Evolutionary conservation across 2,888 invertebrate species (phyloP).

Genomic region (Rhimphoctona megacephalus): DNA sequence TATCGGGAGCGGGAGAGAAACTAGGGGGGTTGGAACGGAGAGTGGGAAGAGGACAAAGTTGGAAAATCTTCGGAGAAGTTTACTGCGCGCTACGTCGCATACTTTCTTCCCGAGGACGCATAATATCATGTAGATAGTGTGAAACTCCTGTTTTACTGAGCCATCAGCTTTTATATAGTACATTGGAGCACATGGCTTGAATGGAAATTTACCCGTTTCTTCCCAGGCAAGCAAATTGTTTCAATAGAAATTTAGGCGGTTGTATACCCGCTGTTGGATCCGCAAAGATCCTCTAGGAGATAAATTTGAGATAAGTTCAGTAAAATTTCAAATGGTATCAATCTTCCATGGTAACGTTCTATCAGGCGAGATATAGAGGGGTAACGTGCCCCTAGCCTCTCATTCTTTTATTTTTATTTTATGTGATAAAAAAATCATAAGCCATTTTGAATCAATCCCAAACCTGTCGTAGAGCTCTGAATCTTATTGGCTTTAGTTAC

Average conservation of each 20-base stretch:
- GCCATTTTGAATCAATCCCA: not conserved
- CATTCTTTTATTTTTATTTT: not conserved
- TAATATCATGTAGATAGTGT: constrained; percentile 78
- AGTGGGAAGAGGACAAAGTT: constrained; percentile 34
- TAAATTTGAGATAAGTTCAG: not conserved
- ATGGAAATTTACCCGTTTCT: constrained; percentile 77
- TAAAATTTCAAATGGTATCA: not conserved
- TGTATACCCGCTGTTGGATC: constrained; percentile 64
- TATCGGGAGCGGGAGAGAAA: constrained; percentile 40
- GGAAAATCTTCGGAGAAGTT: constrained; percentile 55
- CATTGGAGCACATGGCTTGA: constrained; percentile 53
- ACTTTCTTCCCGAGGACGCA: constrained; percentile 74
- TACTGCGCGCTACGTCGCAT: constrained; percentile 52
- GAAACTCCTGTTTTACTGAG: constrained; percentile 64
- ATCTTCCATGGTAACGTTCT: not conserved
- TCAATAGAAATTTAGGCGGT: constrained; percentile 73
- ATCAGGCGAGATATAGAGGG: not conserved
- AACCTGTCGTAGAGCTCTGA: not conserved
- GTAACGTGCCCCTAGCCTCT: too few relatives aligned
- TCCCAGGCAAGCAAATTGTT: constrained; percentile 71
- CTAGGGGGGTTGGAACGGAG: not conserved
- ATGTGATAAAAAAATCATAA: not conserved
- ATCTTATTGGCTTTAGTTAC: not conserved
- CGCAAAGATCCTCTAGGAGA: constrained; percentile 35
- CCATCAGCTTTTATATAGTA: constrained; percentile 37